phyloP scores from a whole-genome alignment of 2,797 vertebrate species.

The Accipiter fasciatus region DNA sequence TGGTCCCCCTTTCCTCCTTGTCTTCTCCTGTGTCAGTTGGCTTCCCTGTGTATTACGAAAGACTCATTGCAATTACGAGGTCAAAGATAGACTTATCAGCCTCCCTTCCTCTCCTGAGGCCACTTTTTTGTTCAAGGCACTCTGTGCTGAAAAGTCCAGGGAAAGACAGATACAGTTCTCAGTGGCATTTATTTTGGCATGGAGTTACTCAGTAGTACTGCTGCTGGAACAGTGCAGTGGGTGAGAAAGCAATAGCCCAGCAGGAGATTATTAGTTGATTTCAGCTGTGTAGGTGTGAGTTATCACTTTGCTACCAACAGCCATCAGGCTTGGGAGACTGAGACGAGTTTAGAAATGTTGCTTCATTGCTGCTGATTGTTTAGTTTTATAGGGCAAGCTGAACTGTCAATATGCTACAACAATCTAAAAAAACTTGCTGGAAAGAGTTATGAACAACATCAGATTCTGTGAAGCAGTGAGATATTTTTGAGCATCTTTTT shows the following conservation, averaged over 20 bases:
- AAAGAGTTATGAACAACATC: background rate
- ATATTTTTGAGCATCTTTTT: background rate
- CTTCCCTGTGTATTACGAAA: background rate
- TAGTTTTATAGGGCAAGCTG: background rate
- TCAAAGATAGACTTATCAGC: background rate
- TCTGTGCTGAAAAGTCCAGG: background rate
- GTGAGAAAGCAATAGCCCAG: background rate
- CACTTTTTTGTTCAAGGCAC: background rate
- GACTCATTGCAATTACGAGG: background rate
- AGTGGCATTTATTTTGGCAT: background rate
- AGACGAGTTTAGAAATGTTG: background rate
- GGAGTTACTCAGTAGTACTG: background rate
- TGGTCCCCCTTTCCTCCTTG: background rate
- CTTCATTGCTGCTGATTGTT: background rate
- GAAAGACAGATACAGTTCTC: background rate
- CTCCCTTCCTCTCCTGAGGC: background rate
- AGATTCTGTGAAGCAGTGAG: background rate
- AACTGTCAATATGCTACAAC: background rate
- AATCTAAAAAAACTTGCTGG: background rate
- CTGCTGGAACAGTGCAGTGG: background rate
- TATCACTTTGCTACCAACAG: background rate
- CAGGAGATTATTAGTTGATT: background rate
- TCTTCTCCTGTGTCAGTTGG: background rate
- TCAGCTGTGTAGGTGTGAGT: background rate
- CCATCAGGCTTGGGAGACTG: background rate